Evolutionary conservation across 37 sponge, comb jelly and placozoan species (phyloP), one percentile per base, ranked within the genome.

Genomic region (Crambe crambe): DNA sequence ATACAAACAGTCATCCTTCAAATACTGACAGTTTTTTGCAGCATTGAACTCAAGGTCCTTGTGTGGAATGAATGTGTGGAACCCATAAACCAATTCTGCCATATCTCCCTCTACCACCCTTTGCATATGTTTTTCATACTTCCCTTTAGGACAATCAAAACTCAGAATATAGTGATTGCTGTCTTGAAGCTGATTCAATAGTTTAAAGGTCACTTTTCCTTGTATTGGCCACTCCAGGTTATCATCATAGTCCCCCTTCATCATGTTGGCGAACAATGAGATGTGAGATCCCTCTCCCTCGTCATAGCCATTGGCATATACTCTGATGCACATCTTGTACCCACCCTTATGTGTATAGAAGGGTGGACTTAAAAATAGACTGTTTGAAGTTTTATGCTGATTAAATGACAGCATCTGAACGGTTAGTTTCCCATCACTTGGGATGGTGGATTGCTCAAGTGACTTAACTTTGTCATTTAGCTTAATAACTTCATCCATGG

Each of bases 201-300:
- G 83, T 36, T 42, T 35, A 51, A 82, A 25, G 3, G 83, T 82
- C 44, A 73, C 65, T 31, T 25, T 63, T 40, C 66, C 64, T 15
- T 22, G 41, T 20, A 82, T 38, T 20, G 83, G 83, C 83, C 83
- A 82, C 2, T 42, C 26, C 37, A 82, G 65, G 66, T 58, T 37
- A 26, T 82, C 83, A 20, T 82, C 83, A 73, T 82, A 62, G 27
- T 73, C 65, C 63, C 83, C 83, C 56, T 74, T 73, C 83, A 82
- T 82, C 35, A 82, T 62, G 37, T n/a, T 59, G 26, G 66, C 54
- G 51, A 23, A 82, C 42, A 82, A 63, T n/a, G 83, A 82, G 0
- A 82, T 62, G 59, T 82, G 83, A 17, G 83, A 73, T 18, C 18
- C 83, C 62, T 73, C 31, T 40, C 74, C 83, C 40, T 73, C 56